These are phyloP conservation scores for Champsocephalus gunnari DNA, from an alignment of 2,797 vertebrate species.

Conservation along the genomic window DNA sequence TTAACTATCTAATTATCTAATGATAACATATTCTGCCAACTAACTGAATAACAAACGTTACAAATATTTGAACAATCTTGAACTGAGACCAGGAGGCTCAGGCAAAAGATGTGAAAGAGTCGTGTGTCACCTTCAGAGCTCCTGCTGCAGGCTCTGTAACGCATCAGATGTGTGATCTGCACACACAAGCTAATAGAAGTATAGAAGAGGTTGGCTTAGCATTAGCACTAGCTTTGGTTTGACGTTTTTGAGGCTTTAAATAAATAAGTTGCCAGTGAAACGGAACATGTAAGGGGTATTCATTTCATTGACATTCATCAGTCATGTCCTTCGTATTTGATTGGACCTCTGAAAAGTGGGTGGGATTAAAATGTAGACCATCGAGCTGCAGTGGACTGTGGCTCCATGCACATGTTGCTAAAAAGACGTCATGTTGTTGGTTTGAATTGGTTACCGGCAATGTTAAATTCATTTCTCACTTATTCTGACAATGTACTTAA, in stretches of 20 bases:
- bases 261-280: neutral
- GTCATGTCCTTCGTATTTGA: too few relatives aligned
- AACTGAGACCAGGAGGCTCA: neutral
- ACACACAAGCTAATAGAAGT: slow-evolving; percentile 21
- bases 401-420: too few relatives aligned
- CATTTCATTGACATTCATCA: too few relatives aligned
- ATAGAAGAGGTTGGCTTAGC: neutral
- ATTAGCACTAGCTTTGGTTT: neutral
- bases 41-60: neutral
- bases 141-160: slow-evolving; percentile 33
- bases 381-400: too few relatives aligned
- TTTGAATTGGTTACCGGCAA: too few relatives aligned
- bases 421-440: too few relatives aligned
- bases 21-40: neutral
- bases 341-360: too few relatives aligned
- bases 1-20: neutral
- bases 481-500: too few relatives aligned
- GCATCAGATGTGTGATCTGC: slow-evolving; percentile 54
- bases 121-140: slow-evolving; percentile 25
- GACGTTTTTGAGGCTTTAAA: neutral
- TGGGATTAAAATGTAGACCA: too few relatives aligned
- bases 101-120: slow-evolving; percentile 24
- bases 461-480: too few relatives aligned
- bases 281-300: too few relatives aligned
- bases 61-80: neutral